Conservation (phyloP, 1,140 invertebrate species). For the Lasaia peninsularis region DNA sequence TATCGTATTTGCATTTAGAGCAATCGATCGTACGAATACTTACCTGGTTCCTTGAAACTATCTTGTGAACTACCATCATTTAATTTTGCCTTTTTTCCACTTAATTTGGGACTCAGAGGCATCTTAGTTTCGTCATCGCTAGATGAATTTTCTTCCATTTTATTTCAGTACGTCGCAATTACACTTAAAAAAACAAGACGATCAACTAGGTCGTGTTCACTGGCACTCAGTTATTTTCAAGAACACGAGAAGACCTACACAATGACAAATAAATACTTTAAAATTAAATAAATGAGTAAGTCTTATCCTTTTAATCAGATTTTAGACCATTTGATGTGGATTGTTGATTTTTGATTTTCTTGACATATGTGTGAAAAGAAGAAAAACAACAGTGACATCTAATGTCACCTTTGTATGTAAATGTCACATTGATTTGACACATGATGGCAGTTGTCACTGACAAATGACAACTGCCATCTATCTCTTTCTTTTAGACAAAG, state of each 20-base stretch:
- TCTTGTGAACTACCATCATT: conserved; percentile 69
- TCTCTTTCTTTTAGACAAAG: too few species aligned
- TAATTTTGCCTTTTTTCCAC: conserved; percentile 65
- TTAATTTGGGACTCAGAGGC: conserved; percentile 48
- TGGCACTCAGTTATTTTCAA: background rate
- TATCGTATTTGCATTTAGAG: conserved; percentile 23
- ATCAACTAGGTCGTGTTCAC: background rate
- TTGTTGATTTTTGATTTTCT: background rate
- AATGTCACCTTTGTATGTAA: too few species aligned
- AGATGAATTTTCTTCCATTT: conserved; percentile 66
- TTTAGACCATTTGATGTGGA: background rate
- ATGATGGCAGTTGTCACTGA: too few species aligned
- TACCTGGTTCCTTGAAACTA: conserved; percentile 56
- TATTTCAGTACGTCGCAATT: conserved; percentile 35
- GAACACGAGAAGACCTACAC: background rate
- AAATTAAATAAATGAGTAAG: background rate
- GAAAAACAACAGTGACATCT: background rate
- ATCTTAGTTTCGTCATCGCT: conserved; percentile 61
- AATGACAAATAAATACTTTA: background rate
- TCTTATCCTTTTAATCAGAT: background rate
- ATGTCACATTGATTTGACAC: too few species aligned
- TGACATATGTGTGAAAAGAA: background rate
- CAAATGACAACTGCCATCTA: too few species aligned
- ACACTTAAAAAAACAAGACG: conserved; percentile 14
- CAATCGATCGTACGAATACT: conserved; percentile 18